Evolutionary conservation across 2,888 invertebrate species (phyloP).

Genomic region (Drosophila eohydei): DNA sequence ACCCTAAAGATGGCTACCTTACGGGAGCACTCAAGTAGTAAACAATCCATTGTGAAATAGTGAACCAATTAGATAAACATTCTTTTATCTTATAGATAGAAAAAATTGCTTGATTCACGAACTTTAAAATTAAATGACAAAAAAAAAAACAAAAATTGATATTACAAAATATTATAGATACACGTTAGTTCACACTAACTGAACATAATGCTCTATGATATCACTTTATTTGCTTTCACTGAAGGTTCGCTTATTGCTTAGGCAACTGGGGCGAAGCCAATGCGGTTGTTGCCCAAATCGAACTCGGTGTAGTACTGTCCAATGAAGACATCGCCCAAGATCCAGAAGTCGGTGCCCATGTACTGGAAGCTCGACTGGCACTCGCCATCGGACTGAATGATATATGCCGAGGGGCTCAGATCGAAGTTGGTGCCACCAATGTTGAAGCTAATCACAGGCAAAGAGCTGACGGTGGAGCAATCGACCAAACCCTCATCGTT

Average conservation of each 20-base stretch:
- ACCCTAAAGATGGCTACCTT: neutral
- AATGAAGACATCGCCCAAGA: slow-evolving; percentile 98
- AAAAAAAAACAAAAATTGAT: neutral
- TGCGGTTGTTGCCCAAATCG: slow-evolving; percentile 92
- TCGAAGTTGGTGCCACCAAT: slow-evolving; percentile 90
- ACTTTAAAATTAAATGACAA: neutral
- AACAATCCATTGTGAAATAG: neutral
- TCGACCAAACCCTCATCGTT: slow-evolving; percentile 86
- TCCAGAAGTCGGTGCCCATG: slow-evolving; percentile 93
- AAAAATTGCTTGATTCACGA: neutral
- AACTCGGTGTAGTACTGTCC: slow-evolving; percentile 97
- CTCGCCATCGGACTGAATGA: slow-evolving; percentile 87
- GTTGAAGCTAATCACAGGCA: slow-evolving; percentile 91
- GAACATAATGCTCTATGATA: slow-evolving; percentile 17
- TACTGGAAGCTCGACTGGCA: slow-evolving; percentile 96
- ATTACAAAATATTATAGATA: slow-evolving; percentile 7
- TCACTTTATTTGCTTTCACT: slow-evolving; percentile 25
- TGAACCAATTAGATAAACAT: neutral
- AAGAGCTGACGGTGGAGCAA: slow-evolving; percentile 89
- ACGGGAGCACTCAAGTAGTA: neutral
- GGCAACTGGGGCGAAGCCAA: slow-evolving; percentile 92
- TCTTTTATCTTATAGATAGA: neutral
- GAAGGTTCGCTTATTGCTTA: slow-evolving; percentile 15
- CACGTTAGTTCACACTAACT: slow-evolving; percentile 1
- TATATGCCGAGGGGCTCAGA: slow-evolving; percentile 92